Evolutionary conservation across 1,140 invertebrate species (phyloP).

Genomic region (Drosophila pruinosa): DNA sequence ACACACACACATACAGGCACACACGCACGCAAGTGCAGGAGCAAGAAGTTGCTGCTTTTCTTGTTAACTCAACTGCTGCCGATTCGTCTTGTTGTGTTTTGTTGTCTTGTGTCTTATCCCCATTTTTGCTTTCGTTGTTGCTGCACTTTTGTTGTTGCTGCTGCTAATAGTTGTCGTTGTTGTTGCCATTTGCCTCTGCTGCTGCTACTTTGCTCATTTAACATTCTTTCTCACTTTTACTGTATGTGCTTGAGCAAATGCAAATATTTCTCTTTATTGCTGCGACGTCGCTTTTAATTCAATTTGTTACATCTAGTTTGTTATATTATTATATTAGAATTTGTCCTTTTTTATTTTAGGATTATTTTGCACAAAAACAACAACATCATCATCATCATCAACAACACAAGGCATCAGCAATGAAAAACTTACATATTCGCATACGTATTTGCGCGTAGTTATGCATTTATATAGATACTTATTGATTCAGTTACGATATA

Average conservation of each 20-base stretch:
- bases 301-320: not conserved
- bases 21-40: constrained; percentile 9
- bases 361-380: constrained; percentile 63
- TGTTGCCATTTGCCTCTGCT: constrained; percentile 4
- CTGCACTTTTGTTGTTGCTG: constrained; percentile 45
- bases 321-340: not conserved
- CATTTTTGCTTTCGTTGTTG: constrained; percentile 26
- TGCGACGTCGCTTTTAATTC: constrained; percentile 17
- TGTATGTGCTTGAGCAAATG: not conserved
- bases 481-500: constrained; percentile 2
- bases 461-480: constrained; percentile 2
- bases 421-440: constrained; percentile 39
- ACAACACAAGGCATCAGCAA: constrained; percentile 77
- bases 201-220: constrained; percentile 11
- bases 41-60: constrained; percentile 19
- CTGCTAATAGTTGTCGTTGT: constrained; percentile 29
- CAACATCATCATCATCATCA: constrained; percentile 77
- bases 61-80: not conserved
- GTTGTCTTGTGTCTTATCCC: constrained; percentile 11
- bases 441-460: constrained; percentile 10
- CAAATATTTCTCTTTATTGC: not conserved
- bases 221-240: not conserved
- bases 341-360: constrained; percentile 17
- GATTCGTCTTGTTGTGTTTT: not conserved
- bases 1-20: constrained; percentile 16